phyloP scores from a whole-genome alignment of 1,140 invertebrate species.

The Drosophila truncata region DNA sequence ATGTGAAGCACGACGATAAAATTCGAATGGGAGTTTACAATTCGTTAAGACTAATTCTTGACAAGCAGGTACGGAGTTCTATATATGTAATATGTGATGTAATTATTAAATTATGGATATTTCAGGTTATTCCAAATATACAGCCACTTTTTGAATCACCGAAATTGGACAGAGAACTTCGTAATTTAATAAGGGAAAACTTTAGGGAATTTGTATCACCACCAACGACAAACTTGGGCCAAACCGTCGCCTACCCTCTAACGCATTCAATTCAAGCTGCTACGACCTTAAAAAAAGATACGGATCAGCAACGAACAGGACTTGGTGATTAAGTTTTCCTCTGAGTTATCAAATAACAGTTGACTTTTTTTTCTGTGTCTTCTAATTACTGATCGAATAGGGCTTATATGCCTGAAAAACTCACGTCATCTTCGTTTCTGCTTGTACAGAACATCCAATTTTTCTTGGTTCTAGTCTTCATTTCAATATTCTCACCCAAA shows the following conservation, averaged over 20 bases:
- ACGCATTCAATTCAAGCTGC: slow-evolving; percentile 50
- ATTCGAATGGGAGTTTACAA: slow-evolving; percentile 96
- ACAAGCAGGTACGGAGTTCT: slow-evolving; percentile 91
- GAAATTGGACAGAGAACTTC: slow-evolving; percentile 95
- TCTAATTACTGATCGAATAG: background rate
- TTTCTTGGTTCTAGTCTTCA: background rate
- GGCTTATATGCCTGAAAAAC: background rate
- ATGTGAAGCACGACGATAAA: slow-evolving; percentile 92
- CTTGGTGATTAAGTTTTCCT: slow-evolving; percentile 16
- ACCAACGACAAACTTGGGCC: slow-evolving; percentile 85
- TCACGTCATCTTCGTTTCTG: background rate
- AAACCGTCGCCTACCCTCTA: slow-evolving; percentile 40
- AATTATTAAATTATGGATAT: background rate
- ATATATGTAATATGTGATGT: background rate
- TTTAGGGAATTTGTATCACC: slow-evolving; percentile 96
- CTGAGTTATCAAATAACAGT: slow-evolving; percentile 2
- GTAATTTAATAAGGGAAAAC: slow-evolving; percentile 93
- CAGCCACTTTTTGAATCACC: slow-evolving; percentile 96
- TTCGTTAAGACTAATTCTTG: slow-evolving; percentile 96
- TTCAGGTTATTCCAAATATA: slow-evolving; percentile 90
- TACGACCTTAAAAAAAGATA: slow-evolving; percentile 69
- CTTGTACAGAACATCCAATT: background rate
- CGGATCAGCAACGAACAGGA: slow-evolving; percentile 64
- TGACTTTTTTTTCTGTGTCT: background rate
- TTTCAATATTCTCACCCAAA: background rate